Conservation (phyloP, 2,797 vertebrate genomes). For the Hypotaenidia philippensis region DNA sequence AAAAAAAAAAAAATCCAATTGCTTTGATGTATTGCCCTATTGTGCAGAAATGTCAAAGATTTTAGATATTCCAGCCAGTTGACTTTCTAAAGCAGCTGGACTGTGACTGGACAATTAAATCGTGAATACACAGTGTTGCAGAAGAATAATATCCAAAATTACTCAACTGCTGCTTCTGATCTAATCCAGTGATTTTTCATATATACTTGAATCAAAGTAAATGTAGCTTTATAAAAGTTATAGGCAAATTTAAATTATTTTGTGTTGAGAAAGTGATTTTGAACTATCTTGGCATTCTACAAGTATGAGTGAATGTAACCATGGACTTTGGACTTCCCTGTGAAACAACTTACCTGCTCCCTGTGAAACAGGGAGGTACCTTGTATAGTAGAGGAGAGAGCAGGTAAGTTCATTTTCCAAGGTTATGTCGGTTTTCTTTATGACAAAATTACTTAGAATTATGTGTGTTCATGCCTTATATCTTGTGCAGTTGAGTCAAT, state of each 20-base stretch:
- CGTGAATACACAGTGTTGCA: neutral
- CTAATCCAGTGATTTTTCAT: neutral
- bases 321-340: neutral
- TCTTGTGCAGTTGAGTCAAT: neutral
- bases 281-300: neutral
- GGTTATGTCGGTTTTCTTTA: neutral
- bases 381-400: neutral
- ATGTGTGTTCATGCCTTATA: neutral
- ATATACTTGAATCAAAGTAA: neutral
- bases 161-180: neutral
- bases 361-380: neutral
- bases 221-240: neutral
- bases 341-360: neutral
- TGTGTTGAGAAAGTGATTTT: neutral
- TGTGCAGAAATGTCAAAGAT: neutral
- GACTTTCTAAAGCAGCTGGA: neutral
- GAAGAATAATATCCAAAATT: neutral
- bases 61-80: neutral
- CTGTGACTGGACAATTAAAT: neutral
- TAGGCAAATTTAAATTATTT: neutral
- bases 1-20: neutral
- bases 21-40: neutral
- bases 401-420: neutral
- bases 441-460: neutral
- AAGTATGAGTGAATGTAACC: neutral